Evolutionary conservation across 2,888 invertebrate genomes (phyloP).

Genomic region (Nomada flava): DNA sequence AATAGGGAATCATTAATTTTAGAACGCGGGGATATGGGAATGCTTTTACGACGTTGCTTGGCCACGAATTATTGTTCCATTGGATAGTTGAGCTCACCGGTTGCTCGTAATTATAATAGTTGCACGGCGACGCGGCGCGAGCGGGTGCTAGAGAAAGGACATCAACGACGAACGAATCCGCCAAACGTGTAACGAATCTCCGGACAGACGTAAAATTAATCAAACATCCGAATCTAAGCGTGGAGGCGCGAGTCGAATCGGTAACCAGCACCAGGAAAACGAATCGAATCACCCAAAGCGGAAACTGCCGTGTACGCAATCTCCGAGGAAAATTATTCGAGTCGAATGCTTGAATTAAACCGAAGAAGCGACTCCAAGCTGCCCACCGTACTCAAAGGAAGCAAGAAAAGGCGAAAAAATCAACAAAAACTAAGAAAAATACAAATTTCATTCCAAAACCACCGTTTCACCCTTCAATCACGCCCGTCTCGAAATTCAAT

Average conservation of each 20-base stretch:
- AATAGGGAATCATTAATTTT: too few relatives aligned
- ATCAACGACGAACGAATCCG: not conserved
- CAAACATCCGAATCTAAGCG: slow-evolving; percentile 30
- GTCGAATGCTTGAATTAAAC: slow-evolving; percentile 30
- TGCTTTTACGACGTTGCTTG: too few relatives aligned
- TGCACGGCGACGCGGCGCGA: too few relatives aligned
- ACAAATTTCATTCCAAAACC: not conserved
- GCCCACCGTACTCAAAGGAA: not conserved
- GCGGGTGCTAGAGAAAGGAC: too few relatives aligned
- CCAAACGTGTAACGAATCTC: slow-evolving; percentile 20
- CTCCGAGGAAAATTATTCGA: slow-evolving; percentile 12
- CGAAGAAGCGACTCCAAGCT: slow-evolving; percentile 11
- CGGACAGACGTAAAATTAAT: not conserved
- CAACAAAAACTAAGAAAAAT: not conserved
- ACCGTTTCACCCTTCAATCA: not conserved
- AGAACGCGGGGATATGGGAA: too few relatives aligned
- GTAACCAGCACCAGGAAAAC: slow-evolving; percentile 9
- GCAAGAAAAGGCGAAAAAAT: too few relatives aligned
- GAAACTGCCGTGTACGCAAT: not conserved
- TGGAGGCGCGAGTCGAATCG: slow-evolving; percentile 25
- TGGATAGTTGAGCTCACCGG: too few relatives aligned
- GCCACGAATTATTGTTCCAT: too few relatives aligned
- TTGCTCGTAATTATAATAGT: too few relatives aligned
- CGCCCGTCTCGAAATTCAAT: slow-evolving; percentile 51
- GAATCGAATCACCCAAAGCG: slow-evolving; percentile 10